Percentiles rank a stretch among this genome's conserved stretches.
phyloP scores from a whole-genome alignment of 2,888 invertebrate species.

The Netelia virgata region DNA sequence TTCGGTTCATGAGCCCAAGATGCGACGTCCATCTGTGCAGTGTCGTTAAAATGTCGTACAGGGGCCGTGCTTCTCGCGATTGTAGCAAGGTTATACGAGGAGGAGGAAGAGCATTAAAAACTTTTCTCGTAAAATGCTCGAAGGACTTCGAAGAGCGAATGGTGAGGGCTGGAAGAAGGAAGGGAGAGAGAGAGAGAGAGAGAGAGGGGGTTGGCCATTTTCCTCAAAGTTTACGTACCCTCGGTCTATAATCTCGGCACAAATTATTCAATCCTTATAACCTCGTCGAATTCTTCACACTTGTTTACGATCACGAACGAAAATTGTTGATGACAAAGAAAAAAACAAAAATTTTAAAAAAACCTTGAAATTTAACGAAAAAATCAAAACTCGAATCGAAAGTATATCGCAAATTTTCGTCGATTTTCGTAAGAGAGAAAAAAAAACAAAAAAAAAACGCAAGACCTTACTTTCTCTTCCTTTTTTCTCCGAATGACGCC shows the following conservation, averaged over 20 bases:
- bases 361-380: no score
- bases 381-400: no score
- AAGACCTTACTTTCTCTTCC: conserved; percentile 79
- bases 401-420: no score
- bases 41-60: conserved; percentile 67
- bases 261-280: conserved; percentile 66
- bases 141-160: conserved; percentile 42
- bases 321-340: no score
- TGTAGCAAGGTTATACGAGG: conserved; percentile 2
- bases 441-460: neutral
- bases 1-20: conserved; percentile 68
- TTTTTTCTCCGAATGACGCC: conserved; percentile 78
- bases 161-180: conserved; percentile 9
- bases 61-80: neutral
- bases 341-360: no score
- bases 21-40: conserved; percentile 72
- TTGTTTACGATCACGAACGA: neutral
- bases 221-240: conserved; percentile 56
- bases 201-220: conserved; percentile 27
- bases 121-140: conserved; percentile 74
- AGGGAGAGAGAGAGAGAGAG: no score
- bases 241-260: conserved; percentile 50
- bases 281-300: neutral
- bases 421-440: no score
- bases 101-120: conserved; percentile 71